Conservation (phyloP, 2,888 invertebrate species). For the Tetragonula carbonaria region DNA sequence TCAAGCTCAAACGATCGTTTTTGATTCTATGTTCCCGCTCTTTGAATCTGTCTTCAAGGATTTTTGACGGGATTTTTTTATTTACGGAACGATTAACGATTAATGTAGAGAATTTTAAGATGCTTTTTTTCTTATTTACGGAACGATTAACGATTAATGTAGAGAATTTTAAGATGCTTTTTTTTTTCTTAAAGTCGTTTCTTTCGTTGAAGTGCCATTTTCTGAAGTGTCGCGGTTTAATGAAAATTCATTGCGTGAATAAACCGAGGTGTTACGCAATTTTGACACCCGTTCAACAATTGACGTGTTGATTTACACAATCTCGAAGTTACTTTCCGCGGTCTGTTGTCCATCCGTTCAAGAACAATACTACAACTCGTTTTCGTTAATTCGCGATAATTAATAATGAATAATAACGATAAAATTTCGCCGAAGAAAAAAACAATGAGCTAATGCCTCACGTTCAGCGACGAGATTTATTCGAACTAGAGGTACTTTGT, state of each 20-base stretch:
- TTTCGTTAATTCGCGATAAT: neutral
- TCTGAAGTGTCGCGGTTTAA: neutral
- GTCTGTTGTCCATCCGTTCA: neutral
- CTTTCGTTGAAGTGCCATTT: neutral
- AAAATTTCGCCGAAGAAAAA: too few relatives aligned
- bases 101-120: neutral
- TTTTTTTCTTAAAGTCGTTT: neutral
- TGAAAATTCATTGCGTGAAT: neutral
- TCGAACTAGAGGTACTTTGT: neutral
- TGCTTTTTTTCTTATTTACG: too few relatives aligned
- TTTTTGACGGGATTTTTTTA: too few relatives aligned
- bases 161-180: neutral
- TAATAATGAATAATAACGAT: too few relatives aligned
- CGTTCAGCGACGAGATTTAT: neutral
- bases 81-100: neutral
- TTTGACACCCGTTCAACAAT: slow-evolving; percentile 20
- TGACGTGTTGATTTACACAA: slow-evolving; percentile 40
- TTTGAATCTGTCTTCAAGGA: too few relatives aligned
- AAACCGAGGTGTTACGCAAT: slow-evolving; percentile 26
- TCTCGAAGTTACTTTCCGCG: neutral
- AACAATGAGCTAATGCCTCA: neutral
- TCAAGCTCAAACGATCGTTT: too few relatives aligned
- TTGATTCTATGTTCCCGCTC: too few relatives aligned
- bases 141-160: neutral
- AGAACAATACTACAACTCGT: neutral